Evolutionary conservation across 2,113 vertebrate genomes (phyloP).

Genomic region (Chamaea fasciata): DNA sequence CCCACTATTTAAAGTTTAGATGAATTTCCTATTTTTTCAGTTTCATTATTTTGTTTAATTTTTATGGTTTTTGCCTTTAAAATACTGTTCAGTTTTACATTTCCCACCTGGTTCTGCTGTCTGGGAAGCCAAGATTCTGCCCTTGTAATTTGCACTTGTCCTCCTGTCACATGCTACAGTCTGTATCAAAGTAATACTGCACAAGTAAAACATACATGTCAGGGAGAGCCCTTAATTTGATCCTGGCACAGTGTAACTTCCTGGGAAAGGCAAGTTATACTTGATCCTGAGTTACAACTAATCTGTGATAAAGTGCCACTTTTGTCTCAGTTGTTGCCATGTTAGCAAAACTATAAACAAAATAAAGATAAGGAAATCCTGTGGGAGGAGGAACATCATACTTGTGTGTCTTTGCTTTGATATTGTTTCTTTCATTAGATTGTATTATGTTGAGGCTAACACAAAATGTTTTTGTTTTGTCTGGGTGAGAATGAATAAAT

Average conservation of each 20-base stretch:
- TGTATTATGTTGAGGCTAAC: background rate
- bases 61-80: background rate
- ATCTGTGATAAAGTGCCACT: background rate
- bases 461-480: background rate
- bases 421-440: background rate
- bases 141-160: constrained; percentile 28
- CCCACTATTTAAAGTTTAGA: background rate
- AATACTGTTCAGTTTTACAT: background rate
- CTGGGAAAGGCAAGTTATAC: background rate
- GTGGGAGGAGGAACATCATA: background rate
- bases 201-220: background rate
- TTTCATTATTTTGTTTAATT: background rate
- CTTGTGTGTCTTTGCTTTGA: background rate
- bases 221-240: background rate
- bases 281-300: background rate
- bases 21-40: background rate
- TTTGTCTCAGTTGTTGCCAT: background rate
- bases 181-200: background rate
- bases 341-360: background rate
- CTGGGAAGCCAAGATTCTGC: constrained; percentile 3
- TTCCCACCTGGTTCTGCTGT: background rate
- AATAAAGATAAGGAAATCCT: background rate
- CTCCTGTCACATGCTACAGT: background rate
- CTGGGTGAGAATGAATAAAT: background rate
- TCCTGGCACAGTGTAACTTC: background rate